A percentile compares a stretch with the other conserved stretches of the same genome.
These are phyloP conservation scores for Tapera naevia DNA, from an alignment of 2,797 vertebrate genomes.

Conservation along the genomic window DNA sequence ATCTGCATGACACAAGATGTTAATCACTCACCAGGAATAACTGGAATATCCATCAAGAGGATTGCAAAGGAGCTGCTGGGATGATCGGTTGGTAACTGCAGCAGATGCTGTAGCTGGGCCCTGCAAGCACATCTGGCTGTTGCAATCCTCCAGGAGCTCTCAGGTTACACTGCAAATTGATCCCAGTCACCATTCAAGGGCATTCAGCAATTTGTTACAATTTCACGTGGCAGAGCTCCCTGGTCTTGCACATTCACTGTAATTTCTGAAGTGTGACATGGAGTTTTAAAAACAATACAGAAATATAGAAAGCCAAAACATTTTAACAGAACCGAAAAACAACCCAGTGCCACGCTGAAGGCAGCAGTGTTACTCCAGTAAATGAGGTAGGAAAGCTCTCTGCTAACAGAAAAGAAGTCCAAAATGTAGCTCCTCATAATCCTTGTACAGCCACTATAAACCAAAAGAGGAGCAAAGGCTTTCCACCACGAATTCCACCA, in stretches of 20 bases:
- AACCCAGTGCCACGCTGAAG: neutral
- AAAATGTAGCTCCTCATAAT: neutral
- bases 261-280: neutral
- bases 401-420: neutral
- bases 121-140: conserved; percentile 6
- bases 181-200: conserved; percentile 13
- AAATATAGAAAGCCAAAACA: neutral
- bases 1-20: conserved; percentile 5
- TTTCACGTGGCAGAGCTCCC: neutral
- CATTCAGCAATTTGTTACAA: conserved; percentile 24
- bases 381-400: neutral
- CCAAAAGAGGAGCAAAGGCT: neutral
- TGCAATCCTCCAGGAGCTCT: conserved; percentile 56
- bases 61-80: conserved; percentile 40
- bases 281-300: neutral
- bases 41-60: conserved; percentile 34
- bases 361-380: neutral
- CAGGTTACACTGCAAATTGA: conserved; percentile 30
- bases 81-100: neutral
- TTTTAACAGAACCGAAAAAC: neutral
- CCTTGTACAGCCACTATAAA: neutral
- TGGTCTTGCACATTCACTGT: neutral
- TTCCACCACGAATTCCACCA: too few species aligned
- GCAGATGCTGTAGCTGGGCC: conserved; percentile 34
- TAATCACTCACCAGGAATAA: conserved; percentile 35